Percentiles rank a stretch among this genome's conserved stretches.
Conservation (phyloP, 2,113 vertebrate genomes). For the Alosa alosa region DNA sequence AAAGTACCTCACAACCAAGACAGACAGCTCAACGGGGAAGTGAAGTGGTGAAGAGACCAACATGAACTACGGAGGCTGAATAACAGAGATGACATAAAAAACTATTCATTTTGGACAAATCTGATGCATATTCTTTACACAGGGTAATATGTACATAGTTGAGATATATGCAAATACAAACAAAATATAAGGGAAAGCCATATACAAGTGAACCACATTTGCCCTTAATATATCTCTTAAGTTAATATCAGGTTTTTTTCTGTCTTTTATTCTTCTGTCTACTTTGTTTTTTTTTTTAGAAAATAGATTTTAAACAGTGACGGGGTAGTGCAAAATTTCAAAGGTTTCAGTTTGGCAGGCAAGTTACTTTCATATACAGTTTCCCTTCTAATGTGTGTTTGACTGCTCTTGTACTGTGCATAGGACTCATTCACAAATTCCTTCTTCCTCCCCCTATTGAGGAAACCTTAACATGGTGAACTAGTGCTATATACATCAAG, state of each 20-base stretch:
- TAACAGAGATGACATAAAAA: constrained; percentile 87
- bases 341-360: constrained; percentile 65
- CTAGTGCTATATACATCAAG: background rate
- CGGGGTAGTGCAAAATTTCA: constrained; percentile 70
- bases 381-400: constrained; percentile 41
- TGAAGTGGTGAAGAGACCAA: constrained; percentile 57
- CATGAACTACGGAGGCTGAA: constrained; percentile 75
- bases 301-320: constrained; percentile 88
- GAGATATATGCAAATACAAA: constrained; percentile 76
- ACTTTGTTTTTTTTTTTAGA: constrained; percentile 57
- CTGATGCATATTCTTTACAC: constrained; percentile 79
- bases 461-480: background rate
- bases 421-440: background rate
- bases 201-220: constrained; percentile 84
- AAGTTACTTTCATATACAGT: constrained; percentile 76
- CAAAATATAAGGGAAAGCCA: constrained; percentile 78
- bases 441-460: background rate
- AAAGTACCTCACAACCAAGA: constrained; percentile 78
- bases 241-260: constrained; percentile 81
- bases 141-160: constrained; percentile 90
- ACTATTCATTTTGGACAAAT: constrained; percentile 70
- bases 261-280: background rate
- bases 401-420: background rate
- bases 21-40: constrained; percentile 82
- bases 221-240: constrained; percentile 78